These are phyloP conservation scores for Coregonus suidteri DNA, from an alignment of 2,797 vertebrate species.

Conservation along the genomic window DNA sequence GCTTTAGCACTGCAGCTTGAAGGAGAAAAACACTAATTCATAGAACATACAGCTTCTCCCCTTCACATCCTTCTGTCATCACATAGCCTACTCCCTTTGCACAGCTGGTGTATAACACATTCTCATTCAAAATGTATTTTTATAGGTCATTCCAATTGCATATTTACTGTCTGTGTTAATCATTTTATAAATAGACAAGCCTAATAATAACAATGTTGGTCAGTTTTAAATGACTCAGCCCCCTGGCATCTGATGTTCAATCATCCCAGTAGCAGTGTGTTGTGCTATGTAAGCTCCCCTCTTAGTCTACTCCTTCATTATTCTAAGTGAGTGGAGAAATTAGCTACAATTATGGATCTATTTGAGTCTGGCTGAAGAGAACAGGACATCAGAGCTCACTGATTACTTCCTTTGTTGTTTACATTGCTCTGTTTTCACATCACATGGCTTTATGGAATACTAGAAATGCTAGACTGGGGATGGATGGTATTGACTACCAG, in stretches of 20 bases:
- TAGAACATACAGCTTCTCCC: not conserved
- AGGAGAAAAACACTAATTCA: not conserved
- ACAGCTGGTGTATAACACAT: not conserved
- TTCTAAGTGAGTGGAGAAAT: conserved; percentile 34
- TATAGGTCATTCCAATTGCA: not conserved
- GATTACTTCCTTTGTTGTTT: conserved; percentile 40
- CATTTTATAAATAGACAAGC: not conserved
- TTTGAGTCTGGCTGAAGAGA: conserved; percentile 50
- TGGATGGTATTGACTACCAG: not conserved
- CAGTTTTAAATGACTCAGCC: not conserved
- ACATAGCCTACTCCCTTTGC: not conserved
- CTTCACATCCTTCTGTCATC: not conserved
- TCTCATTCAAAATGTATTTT: not conserved
- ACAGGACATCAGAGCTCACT: conserved; percentile 42
- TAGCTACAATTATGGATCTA: conserved; percentile 61
- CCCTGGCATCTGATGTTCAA: conserved; percentile 22
- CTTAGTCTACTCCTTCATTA: conserved; percentile 39
- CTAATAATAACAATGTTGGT: not conserved
- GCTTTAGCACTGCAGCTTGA: conserved; percentile 2
- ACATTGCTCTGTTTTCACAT: conserved; percentile 33
- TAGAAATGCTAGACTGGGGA: not conserved
- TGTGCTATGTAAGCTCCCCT: conserved; percentile 22
- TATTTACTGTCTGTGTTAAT: not conserved
- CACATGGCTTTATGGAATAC: not conserved
- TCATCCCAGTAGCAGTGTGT: conserved; percentile 5